These are phyloP conservation scores for Enteromius unitaeniatus DNA, from an alignment of 2,797 vertebrate genomes.

Conservation along the genomic window DNA sequence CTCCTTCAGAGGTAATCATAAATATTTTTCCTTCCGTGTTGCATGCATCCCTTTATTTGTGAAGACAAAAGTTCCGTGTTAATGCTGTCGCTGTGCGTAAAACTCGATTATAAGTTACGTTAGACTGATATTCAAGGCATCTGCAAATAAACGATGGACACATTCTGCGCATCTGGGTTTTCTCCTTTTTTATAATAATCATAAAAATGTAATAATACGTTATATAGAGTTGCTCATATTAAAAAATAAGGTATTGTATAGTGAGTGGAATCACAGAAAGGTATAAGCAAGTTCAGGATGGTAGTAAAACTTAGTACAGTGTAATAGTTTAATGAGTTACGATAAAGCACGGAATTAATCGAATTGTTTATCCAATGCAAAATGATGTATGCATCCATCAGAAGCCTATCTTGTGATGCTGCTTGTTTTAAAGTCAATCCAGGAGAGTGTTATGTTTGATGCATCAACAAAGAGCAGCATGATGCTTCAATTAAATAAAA, in stretches of 20 bases:
- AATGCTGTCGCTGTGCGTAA: background rate
- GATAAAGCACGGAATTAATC: background rate
- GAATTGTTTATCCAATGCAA: background rate
- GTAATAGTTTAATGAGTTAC: background rate
- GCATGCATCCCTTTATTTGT: background rate
- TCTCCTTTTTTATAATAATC: background rate
- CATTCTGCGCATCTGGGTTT: background rate
- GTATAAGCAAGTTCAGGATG: background rate
- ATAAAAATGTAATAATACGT: background rate
- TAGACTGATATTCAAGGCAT: too few relatives aligned
- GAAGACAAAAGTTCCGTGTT: background rate
- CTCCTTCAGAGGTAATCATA: conserved; percentile 51
- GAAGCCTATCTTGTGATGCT: background rate
- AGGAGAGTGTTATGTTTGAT: background rate
- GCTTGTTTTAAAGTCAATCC: background rate
- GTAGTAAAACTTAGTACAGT: background rate
- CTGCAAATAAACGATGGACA: background rate
- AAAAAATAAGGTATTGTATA: background rate
- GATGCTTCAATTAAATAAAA: background rate
- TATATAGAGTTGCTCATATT: background rate
- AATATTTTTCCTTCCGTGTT: background rate
- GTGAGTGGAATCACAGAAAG: background rate
- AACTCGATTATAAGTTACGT: background rate
- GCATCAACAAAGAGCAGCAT: background rate
- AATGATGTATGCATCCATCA: background rate